phyloP scores from a whole-genome alignment of 1,140 invertebrate species.

The Zaprionus davidi region DNA sequence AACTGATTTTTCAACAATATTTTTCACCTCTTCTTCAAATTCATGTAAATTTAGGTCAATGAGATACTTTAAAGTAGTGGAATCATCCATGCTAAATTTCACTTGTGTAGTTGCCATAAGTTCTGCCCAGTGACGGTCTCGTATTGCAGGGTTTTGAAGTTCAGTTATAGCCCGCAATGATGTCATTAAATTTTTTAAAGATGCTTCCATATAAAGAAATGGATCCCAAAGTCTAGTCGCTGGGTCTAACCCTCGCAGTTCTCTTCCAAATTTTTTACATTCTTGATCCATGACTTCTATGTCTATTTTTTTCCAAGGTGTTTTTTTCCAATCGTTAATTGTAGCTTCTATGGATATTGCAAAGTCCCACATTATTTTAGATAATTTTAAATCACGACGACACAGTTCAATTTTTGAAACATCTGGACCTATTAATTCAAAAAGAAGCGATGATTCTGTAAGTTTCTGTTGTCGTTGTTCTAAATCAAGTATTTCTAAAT shows the following conservation, averaged over 20 bases:
- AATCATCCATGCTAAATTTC: slow-evolving; percentile 89
- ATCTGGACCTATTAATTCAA: slow-evolving; percentile 94
- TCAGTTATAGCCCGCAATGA: slow-evolving; percentile 95
- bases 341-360: slow-evolving; percentile 91
- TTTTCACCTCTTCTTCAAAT: slow-evolving; percentile 97
- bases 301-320: slow-evolving; percentile 96
- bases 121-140: slow-evolving; percentile 96
- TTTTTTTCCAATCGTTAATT: slow-evolving; percentile 96
- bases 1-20: slow-evolving; percentile 97
- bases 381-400: slow-evolving; percentile 90
- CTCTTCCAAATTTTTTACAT: slow-evolving; percentile 95
- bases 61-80: slow-evolving; percentile 93
- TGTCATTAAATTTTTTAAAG: slow-evolving; percentile 93
- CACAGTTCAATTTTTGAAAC: slow-evolving; percentile 91
- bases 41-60: slow-evolving; percentile 94
- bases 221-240: slow-evolving; percentile 92
- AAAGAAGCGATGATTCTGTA: slow-evolving; percentile 91
- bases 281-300: slow-evolving; percentile 97
- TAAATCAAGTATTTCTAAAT: slow-evolving; percentile 88
- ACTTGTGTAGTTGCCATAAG: slow-evolving; percentile 95
- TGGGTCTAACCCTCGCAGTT: slow-evolving; percentile 93
- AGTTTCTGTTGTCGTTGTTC: slow-evolving; percentile 89
- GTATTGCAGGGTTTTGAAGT: slow-evolving; percentile 96
- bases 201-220: slow-evolving; percentile 88
- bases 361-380: slow-evolving; percentile 96